Evolutionary conservation across 2,113 vertebrate genomes (phyloP).

Genomic region (Chloropsis hardwickii): DNA sequence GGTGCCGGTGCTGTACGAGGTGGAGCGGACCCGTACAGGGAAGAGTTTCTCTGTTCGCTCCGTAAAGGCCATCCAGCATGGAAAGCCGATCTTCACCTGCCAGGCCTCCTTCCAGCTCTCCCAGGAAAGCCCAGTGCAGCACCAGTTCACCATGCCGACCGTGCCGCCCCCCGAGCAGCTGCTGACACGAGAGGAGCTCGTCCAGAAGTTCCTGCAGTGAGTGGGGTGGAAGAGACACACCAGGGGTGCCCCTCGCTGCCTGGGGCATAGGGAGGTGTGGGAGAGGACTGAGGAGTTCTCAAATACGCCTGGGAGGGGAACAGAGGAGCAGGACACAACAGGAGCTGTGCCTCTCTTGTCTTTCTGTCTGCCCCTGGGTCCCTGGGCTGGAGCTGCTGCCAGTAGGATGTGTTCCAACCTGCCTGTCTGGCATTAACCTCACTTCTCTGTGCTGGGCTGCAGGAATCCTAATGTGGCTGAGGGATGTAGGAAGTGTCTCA

Average conservation of each 20-base stretch:
- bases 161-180: slow-evolving; percentile 86
- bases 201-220: slow-evolving; percentile 84
- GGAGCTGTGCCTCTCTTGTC: not conserved
- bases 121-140: slow-evolving; percentile 83
- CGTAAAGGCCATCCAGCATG: slow-evolving; percentile 89
- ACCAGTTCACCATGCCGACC: slow-evolving; percentile 90
- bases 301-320: not conserved
- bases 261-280: not conserved
- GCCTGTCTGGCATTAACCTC: not conserved
- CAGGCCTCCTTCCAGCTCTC: slow-evolving; percentile 88
- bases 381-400: not conserved
- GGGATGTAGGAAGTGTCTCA: slow-evolving; percentile 76
- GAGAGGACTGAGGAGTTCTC: not conserved
- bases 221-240: fast-evolving
- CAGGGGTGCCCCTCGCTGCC: fast-evolving
- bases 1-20: slow-evolving; percentile 89
- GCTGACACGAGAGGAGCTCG: slow-evolving; percentile 77
- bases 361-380: not conserved
- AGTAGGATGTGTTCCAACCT: not conserved
- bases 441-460: not conserved
- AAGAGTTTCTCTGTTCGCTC: slow-evolving; percentile 88
- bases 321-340: not conserved
- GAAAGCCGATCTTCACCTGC: slow-evolving; percentile 88
- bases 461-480: slow-evolving; percentile 84
- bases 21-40: slow-evolving; percentile 86